Percentiles rank a stretch among this genome's conserved stretches.
phyloP scores from a whole-genome alignment of 2,113 vertebrate genomes.

The Mungos mungo region DNA sequence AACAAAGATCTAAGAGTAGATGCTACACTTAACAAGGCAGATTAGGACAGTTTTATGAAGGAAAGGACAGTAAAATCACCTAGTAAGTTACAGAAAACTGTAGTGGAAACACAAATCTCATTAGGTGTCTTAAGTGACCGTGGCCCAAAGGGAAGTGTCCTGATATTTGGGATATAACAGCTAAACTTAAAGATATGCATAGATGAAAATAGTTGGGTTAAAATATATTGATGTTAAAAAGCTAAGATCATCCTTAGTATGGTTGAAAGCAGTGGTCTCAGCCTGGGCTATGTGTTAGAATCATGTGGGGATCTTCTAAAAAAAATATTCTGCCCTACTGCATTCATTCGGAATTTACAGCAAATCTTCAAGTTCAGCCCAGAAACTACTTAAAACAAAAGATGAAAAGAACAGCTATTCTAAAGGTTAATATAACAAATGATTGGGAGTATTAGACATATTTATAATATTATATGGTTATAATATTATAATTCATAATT shows the following conservation, averaged over 20 bases:
- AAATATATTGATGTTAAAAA: not conserved
- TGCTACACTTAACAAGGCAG: not conserved
- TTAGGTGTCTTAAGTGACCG: fast-evolving
- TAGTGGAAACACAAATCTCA: not conserved
- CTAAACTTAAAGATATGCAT: not conserved
- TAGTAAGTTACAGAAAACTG: not conserved
- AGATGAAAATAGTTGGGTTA: not conserved
- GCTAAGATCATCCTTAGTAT: not conserved
- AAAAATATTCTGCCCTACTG: not conserved
- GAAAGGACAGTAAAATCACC: not conserved
- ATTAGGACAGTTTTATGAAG: not conserved
- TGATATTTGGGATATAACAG: too few relatives aligned
- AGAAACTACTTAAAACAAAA: not conserved
- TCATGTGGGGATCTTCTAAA: not conserved
- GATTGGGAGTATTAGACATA: not conserved
- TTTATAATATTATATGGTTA: not conserved
- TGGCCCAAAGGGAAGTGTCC: not conserved
- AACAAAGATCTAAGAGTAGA: not conserved
- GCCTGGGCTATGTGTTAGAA: too few relatives aligned
- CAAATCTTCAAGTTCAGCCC: not conserved
- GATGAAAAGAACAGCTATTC: not conserved
- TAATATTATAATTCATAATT: not conserved
- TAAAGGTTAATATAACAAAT: not conserved
- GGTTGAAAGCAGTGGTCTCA: not conserved
- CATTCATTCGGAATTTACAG: not conserved